These are phyloP conservation scores for Candoia aspera DNA, from an alignment of 2,113 vertebrate genomes.

Conservation along the genomic window DNA sequence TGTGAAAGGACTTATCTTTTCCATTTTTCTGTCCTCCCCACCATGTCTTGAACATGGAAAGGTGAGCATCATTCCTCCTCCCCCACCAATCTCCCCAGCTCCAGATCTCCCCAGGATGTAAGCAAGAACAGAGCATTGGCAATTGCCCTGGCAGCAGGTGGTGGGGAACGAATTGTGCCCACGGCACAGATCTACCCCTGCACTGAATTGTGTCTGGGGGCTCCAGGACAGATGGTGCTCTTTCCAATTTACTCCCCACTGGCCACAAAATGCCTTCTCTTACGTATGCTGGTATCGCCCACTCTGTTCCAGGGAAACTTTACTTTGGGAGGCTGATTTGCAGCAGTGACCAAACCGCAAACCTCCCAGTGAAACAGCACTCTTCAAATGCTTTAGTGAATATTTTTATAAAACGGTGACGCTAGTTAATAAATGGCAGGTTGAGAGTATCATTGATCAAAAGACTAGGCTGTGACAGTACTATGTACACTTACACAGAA, in stretches of 20 bases:
- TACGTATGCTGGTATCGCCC: slow-evolving; percentile 48
- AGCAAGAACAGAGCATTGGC: background rate
- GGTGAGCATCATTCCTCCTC: too few species aligned
- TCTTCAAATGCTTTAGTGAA: slow-evolving; percentile 48
- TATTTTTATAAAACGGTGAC: background rate
- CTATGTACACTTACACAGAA: background rate
- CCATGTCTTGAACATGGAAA: background rate
- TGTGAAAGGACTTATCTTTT: background rate
- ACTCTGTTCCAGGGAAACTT: slow-evolving; percentile 59
- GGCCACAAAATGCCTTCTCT: slow-evolving; percentile 60
- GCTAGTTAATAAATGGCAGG: background rate
- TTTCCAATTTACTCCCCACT: slow-evolving; percentile 61
- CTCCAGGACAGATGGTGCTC: slow-evolving; percentile 17
- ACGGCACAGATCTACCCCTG: slow-evolving; percentile 49
- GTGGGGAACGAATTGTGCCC: slow-evolving; percentile 35
- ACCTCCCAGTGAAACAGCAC: background rate
- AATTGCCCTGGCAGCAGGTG: slow-evolving; percentile 38
- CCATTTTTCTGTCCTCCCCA: background rate
- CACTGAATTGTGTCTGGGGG: slow-evolving; percentile 36
- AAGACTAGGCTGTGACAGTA: background rate
- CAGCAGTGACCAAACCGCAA: background rate
- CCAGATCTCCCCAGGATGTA: background rate
- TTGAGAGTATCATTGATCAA: background rate
- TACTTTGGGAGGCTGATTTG: slow-evolving; percentile 43
- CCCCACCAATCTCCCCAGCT: background rate